Evolutionary conservation across 2,797 vertebrate species (phyloP).

Genomic region (Sylvia borin): DNA sequence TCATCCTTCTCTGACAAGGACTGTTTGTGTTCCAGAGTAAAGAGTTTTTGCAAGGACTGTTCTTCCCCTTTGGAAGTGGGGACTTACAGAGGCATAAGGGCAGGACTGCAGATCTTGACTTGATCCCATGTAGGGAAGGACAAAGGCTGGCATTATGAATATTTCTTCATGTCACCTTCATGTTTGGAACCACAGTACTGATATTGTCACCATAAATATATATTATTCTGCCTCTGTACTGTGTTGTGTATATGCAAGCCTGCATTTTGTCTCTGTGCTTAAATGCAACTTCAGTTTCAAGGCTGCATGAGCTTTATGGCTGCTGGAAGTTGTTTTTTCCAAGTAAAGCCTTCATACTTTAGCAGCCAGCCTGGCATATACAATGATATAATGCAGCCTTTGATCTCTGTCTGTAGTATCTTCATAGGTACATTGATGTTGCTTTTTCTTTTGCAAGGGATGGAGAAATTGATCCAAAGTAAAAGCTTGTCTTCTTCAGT

Average conservation of each 20-base stretch:
- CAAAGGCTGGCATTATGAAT: background rate
- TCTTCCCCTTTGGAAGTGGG: background rate
- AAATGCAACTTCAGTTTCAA: background rate
- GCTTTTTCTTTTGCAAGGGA: background rate
- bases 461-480: background rate
- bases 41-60: background rate
- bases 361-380: background rate
- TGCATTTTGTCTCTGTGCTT: background rate
- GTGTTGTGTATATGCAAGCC: background rate
- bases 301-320: background rate
- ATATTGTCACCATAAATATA: background rate
- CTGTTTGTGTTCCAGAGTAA: background rate
- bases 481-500: background rate
- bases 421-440: background rate
- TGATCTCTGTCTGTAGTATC: background rate
- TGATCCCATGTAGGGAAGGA: background rate
- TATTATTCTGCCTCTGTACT: background rate
- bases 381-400: background rate
- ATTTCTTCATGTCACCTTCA: background rate
- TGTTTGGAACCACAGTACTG: background rate
- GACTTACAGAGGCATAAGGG: background rate
- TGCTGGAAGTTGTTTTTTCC: background rate
- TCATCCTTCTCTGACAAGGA: background rate
- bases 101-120: background rate
- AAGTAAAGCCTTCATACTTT: background rate